Percentiles rank a stretch among this genome's conserved stretches.
These are phyloP conservation scores for Erythrocercus mccallii DNA, from an alignment of 2,113 vertebrate species.

Conservation along the genomic window DNA sequence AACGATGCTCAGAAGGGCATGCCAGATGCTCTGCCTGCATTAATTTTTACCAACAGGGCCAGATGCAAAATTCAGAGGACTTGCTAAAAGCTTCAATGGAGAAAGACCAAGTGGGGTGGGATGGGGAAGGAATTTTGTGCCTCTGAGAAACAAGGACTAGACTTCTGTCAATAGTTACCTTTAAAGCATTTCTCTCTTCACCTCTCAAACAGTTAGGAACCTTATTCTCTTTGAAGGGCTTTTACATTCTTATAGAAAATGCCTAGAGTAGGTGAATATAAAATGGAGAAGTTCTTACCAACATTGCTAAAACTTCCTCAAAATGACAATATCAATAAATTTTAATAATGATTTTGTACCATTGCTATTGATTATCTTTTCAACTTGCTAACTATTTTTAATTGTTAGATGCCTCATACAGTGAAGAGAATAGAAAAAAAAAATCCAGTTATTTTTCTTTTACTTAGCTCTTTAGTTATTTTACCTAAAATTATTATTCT, in stretches of 20 bases:
- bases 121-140: not conserved
- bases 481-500: not conserved
- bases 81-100: not conserved
- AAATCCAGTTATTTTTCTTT: not conserved
- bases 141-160: not conserved
- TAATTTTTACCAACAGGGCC: not conserved
- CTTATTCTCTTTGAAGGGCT: not conserved
- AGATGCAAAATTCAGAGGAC: not conserved
- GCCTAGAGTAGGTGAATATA: not conserved
- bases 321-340: not conserved
- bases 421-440: not conserved
- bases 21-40: not conserved
- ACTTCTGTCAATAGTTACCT: not conserved
- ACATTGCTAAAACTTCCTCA: not conserved
- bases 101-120: not conserved
- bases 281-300: not conserved
- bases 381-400: not conserved
- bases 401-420: not conserved
- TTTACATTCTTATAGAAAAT: not conserved
- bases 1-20: not conserved
- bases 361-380: not conserved
- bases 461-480: not conserved
- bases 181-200: not conserved
- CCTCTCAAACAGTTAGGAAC: not conserved
- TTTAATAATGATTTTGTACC: not conserved